Conservation (phyloP, 1,140 invertebrate species). For the Bombus fervidus region DNA sequence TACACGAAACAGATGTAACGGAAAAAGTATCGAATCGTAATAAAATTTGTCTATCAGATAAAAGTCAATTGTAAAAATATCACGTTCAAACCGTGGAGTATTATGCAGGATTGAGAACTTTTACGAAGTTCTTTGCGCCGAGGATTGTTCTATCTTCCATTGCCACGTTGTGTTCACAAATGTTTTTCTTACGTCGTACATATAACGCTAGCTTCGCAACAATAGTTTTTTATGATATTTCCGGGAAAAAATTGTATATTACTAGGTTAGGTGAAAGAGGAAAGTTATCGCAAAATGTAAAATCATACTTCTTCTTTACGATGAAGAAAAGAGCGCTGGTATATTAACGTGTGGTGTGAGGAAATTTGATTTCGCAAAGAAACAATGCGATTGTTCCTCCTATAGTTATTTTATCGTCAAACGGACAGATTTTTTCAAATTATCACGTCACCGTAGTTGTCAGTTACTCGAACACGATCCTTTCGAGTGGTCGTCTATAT, state of each 20-base stretch:
- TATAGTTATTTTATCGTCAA: not conserved
- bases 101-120: not conserved
- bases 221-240: not conserved
- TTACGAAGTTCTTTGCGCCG: not conserved
- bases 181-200: not conserved
- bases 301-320: not conserved
- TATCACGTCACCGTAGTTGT: not conserved
- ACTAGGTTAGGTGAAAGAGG: too few relatives aligned
- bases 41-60: too few relatives aligned
- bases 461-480: not conserved
- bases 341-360: not conserved
- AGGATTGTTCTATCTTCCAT: not conserved
- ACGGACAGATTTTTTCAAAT: not conserved
- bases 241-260: not conserved
- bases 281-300: not conserved
- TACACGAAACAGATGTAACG: too few relatives aligned
- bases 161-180: not conserved
- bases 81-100: too few relatives aligned
- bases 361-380: not conserved
- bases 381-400: not conserved
- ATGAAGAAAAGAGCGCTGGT: not conserved
- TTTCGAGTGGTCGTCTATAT: not conserved
- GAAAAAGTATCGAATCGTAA: too few relatives aligned
- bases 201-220: not conserved
- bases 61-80: too few relatives aligned